These are phyloP conservation scores for Cyrtorhinus lividipennis DNA, from an alignment of 1,140 invertebrate genomes.

Conservation along the genomic window DNA sequence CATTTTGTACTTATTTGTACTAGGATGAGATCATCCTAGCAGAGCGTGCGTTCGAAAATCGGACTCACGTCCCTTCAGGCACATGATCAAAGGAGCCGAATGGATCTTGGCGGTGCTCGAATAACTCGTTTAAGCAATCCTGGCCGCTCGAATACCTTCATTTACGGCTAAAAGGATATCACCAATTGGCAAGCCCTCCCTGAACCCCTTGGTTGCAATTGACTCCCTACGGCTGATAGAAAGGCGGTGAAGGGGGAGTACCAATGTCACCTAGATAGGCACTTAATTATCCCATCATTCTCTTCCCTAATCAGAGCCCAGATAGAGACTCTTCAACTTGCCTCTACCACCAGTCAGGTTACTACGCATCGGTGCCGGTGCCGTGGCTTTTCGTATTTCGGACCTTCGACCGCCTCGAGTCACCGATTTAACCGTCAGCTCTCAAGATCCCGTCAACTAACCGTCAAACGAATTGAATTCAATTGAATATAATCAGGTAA, in stretches of 20 bases:
- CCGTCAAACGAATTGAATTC: background rate
- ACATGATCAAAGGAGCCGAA: no score
- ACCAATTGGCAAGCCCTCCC: slow-evolving; percentile 1
- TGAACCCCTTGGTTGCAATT: background rate
- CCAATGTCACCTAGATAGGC: slow-evolving; percentile 8
- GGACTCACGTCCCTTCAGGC: no score
- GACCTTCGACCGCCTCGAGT: background rate
- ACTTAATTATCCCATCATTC: slow-evolving; percentile 12
- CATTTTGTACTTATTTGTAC: no score
- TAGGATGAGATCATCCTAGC: no score
- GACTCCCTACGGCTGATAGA: background rate
- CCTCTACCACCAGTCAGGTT: background rate
- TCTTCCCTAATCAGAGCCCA: background rate
- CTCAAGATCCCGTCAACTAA: no score
- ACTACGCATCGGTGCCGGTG: background rate
- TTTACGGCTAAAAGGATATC: background rate
- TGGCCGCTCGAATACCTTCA: slow-evolving; percentile 3
- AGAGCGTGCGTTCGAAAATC: no score
- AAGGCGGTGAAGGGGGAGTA: background rate
- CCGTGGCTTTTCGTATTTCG: background rate
- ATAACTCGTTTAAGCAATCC: no score
- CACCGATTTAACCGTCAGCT: background rate
- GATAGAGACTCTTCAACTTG: background rate
- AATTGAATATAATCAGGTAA: slow-evolving; percentile 5
- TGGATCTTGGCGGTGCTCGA: no score